A percentile compares a stretch with the other conserved stretches of the same genome.
These are phyloP conservation scores for Phasia obesa DNA, from an alignment of 2,888 invertebrate genomes.

Conservation along the genomic window DNA sequence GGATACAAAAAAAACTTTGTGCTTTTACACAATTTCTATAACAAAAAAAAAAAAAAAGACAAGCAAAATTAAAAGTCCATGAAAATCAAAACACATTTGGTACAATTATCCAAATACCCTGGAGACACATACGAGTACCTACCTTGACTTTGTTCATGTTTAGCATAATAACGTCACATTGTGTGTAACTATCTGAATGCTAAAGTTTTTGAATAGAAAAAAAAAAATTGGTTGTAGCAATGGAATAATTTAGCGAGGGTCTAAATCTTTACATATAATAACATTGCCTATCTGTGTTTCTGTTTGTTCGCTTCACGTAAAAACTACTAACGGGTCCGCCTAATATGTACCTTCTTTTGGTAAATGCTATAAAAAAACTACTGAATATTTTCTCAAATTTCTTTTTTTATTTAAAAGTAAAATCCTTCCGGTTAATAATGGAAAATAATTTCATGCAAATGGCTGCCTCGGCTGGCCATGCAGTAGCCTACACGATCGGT, in stretches of 20 bases:
- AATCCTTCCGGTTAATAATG: too few relatives aligned
- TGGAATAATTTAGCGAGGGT: slow-evolving; percentile 14
- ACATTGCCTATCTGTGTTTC: too few relatives aligned
- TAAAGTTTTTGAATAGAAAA: slow-evolving; percentile 38
- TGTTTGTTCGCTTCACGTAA: too few relatives aligned
- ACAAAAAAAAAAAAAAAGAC: slow-evolving; percentile 1
- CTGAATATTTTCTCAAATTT: too few relatives aligned
- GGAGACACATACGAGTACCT: slow-evolving; percentile 40
- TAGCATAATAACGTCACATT: slow-evolving; percentile 14
- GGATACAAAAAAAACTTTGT: slow-evolving; percentile 19
- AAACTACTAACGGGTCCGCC: too few relatives aligned
- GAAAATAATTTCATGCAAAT: too few relatives aligned
- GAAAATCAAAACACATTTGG: slow-evolving; percentile 71
- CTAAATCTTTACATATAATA: too few relatives aligned
- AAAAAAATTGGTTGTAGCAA: slow-evolving; percentile 10
- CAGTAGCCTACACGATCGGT: too few relatives aligned
- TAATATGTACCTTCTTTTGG: too few relatives aligned
- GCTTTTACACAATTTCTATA: not conserved
- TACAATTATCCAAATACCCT: slow-evolving; percentile 69
- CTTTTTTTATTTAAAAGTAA: too few relatives aligned
- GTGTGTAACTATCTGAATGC: slow-evolving; percentile 18
- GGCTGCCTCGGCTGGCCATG: too few relatives aligned
- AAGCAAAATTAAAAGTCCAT: slow-evolving; percentile 70
- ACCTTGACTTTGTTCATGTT: slow-evolving; percentile 45
- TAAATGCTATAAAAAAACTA: too few relatives aligned